Evolutionary conservation across 2,888 invertebrate genomes (phyloP).

Genomic region (Aporophyla lueneburgensis): DNA sequence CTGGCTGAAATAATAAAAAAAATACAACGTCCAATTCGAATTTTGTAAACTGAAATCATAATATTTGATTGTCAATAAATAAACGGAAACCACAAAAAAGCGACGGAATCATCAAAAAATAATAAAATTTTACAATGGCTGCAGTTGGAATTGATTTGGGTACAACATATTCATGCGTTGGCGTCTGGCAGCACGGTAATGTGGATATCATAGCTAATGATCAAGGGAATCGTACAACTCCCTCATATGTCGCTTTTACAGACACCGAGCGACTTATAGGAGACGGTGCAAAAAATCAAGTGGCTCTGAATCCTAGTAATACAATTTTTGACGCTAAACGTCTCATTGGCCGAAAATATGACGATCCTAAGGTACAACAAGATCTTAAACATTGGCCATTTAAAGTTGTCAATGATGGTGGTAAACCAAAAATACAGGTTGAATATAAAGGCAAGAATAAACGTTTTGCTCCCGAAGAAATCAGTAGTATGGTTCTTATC

Average conservation of each 20-base stretch:
- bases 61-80: constrained; percentile 21
- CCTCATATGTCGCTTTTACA: constrained; percentile 94
- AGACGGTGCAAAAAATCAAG: constrained; percentile 93
- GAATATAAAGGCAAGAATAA: constrained; percentile 92
- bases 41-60: constrained; percentile 34
- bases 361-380: constrained; percentile 93
- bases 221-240: constrained; percentile 93
- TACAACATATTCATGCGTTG: constrained; percentile 90
- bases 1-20: constrained; percentile 30
- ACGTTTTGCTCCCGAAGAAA: constrained; percentile 93
- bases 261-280: constrained; percentile 92
- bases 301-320: constrained; percentile 93
- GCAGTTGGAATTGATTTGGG: constrained; percentile 90
- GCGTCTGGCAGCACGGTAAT: constrained; percentile 92
- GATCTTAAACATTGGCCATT: constrained; percentile 97
- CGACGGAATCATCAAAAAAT: constrained; percentile 9
- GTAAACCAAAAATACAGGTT: constrained; percentile 93
- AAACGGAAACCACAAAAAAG: constrained; percentile 21
- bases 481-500: constrained; percentile 92
- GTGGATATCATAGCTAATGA: constrained; percentile 93
- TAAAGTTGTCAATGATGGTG: constrained; percentile 92
- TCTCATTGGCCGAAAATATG: constrained; percentile 94
- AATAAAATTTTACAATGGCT: constrained; percentile 76
- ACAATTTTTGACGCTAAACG: constrained; percentile 96
- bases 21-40: constrained; percentile 24